A percentile compares a stretch with the other conserved stretches of the same genome.
Conservation (phyloP, 2,888 invertebrate genomes). For the Leistus spinibarbis region DNA sequence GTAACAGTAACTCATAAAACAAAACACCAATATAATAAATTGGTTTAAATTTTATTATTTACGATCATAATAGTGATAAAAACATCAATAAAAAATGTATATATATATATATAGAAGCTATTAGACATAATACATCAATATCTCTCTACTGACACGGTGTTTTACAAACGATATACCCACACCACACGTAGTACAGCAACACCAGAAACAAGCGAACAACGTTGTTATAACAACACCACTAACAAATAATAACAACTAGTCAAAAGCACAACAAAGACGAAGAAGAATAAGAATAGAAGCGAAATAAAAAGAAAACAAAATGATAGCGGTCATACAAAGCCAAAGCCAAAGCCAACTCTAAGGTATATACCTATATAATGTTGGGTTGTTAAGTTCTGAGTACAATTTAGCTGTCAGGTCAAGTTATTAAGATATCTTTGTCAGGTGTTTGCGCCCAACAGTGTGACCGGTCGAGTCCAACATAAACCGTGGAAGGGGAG, state of each 20-base stretch:
- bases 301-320: not conserved
- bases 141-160: not conserved
- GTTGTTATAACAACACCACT: not conserved
- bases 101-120: not conserved
- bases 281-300: not conserved
- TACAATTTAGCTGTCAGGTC: conserved; percentile 43
- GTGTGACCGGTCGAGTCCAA: not conserved
- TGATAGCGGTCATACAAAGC: not conserved
- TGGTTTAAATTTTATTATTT: not conserved
- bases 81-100: not conserved
- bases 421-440: conserved; percentile 44
- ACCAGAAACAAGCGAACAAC: conserved; percentile 1
- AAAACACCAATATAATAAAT: no score
- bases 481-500: not conserved
- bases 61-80: not conserved
- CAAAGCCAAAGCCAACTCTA: not conserved
- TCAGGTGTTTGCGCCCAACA: conserved; percentile 35
- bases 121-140: conserved; percentile 11
- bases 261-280: not conserved
- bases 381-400: not conserved
- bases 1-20: no score
- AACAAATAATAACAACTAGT: not conserved
- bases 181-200: not conserved
- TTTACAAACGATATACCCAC: not conserved
- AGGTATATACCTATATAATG: not conserved